Conservation (phyloP, 2,888 invertebrate genomes). For the Herminia tarsipennalis region DNA sequence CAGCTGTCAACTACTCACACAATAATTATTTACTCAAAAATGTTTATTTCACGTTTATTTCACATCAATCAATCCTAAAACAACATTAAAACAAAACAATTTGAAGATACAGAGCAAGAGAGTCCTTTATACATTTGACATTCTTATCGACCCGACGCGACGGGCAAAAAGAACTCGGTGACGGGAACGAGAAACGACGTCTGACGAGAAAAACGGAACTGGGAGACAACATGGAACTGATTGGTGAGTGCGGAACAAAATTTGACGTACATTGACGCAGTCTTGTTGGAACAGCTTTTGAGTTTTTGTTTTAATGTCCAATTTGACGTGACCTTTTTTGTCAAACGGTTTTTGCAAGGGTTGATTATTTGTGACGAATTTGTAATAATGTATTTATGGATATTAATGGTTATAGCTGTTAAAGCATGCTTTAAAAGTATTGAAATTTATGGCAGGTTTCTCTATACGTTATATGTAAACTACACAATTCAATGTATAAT, state of each 20-base stretch:
- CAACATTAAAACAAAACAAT: slow-evolving; percentile 40
- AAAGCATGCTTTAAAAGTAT: too few relatives aligned
- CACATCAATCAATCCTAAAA: slow-evolving; percentile 33
- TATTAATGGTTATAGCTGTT: too few relatives aligned
- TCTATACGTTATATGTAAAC: too few relatives aligned
- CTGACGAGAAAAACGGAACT: slow-evolving; percentile 46
- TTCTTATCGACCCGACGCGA: slow-evolving; percentile 51
- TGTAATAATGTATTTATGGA: too few relatives aligned
- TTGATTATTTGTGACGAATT: too few relatives aligned
- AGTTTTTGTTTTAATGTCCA: neutral
- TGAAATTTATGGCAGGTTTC: too few relatives aligned
- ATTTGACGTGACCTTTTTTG: too few relatives aligned
- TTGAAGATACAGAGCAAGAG: slow-evolving; percentile 16
- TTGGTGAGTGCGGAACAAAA: slow-evolving; percentile 22
- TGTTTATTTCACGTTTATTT: slow-evolving; percentile 2
- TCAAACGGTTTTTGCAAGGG: too few relatives aligned
- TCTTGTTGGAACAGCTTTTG: neutral
- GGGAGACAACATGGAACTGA: slow-evolving; percentile 34
- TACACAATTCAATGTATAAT: too few relatives aligned
- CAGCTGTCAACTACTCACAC: too few relatives aligned
- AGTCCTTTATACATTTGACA: slow-evolving; percentile 45
- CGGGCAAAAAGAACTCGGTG: slow-evolving; percentile 35
- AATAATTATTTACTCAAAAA: slow-evolving; percentile 7
- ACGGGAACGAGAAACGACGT: slow-evolving; percentile 29
- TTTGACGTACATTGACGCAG: slow-evolving; percentile 17